Conservation (phyloP, 2,888 invertebrate species). For the Pyrrhia umbra region DNA sequence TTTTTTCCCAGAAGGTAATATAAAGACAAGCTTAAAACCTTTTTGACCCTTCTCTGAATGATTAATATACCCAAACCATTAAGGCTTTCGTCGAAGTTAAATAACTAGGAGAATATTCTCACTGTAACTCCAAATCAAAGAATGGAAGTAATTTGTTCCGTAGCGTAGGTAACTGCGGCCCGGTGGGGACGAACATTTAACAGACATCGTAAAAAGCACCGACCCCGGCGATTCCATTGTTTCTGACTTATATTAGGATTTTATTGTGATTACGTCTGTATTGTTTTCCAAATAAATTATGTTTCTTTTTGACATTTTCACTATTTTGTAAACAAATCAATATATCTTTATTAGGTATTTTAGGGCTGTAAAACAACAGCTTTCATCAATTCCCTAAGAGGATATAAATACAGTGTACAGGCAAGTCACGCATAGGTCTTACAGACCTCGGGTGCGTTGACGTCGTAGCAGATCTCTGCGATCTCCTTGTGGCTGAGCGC, state of each 20-base stretch:
- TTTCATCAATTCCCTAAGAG: too few relatives aligned
- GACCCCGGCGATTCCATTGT: conserved; percentile 9
- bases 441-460: conserved; percentile 72
- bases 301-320: conserved; percentile 23
- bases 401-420: too few relatives aligned
- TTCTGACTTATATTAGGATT: conserved; percentile 28
- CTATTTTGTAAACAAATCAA: conserved; percentile 32
- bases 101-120: conserved; percentile 24
- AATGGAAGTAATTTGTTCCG: conserved; percentile 28
- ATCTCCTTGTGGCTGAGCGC: conserved; percentile 52
- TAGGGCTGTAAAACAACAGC: too few relatives aligned
- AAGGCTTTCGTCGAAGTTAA: conserved; percentile 11
- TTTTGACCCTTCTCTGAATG: conserved; percentile 18
- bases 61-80: conserved; percentile 40
- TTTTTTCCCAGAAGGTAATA: conserved; percentile 20
- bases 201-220: conserved; percentile 39
- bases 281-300: conserved; percentile 33
- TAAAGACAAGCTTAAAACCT: conserved; percentile 40
- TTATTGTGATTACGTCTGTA: conserved; percentile 32
- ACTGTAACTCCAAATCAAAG: conserved; percentile 18
- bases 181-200: conserved; percentile 11
- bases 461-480: conserved; percentile 63
- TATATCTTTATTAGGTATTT: neutral
- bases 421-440: neutral
- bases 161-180: conserved; percentile 4